These are phyloP conservation scores for Oreonectes daqikongensis DNA, from an alignment of 2,797 vertebrate genomes.

Conservation along the genomic window DNA sequence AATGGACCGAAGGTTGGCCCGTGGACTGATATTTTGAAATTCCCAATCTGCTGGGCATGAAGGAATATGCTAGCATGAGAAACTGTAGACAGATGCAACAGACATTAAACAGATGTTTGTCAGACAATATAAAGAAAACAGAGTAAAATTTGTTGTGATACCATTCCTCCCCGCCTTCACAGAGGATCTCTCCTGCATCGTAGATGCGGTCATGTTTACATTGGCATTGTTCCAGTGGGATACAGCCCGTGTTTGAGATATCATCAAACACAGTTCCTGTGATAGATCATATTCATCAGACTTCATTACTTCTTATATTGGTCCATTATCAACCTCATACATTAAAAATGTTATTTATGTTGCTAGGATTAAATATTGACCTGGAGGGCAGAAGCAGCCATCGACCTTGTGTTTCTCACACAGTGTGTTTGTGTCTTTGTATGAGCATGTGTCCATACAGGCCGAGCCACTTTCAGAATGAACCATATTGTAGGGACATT, in stretches of 20 bases:
- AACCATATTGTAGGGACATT: slow-evolving; percentile 90
- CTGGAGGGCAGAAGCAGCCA: slow-evolving; percentile 93
- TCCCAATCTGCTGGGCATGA: too few relatives aligned
- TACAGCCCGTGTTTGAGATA: slow-evolving; percentile 80
- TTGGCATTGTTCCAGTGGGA: slow-evolving; percentile 80
- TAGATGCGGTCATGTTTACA: slow-evolving; percentile 80
- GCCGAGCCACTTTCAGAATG: slow-evolving; percentile 88
- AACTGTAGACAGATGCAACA: too few relatives aligned
- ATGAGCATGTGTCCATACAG: slow-evolving; percentile 88
- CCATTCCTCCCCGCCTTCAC: slow-evolving; percentile 83
- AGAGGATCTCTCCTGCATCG: slow-evolving; percentile 73
- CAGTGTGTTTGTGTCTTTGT: slow-evolving; percentile 80
- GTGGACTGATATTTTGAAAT: too few relatives aligned
- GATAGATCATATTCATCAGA: slow-evolving; percentile 24
- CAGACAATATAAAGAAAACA: too few relatives aligned
- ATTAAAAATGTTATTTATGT: background rate
- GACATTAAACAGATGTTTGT: too few relatives aligned
- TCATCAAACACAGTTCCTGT: slow-evolving; percentile 92
- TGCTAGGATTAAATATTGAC: slow-evolving; percentile 66
- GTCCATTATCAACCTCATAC: background rate
- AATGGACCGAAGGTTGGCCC: too few relatives aligned
- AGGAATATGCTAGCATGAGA: too few relatives aligned
- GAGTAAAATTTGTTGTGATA: too few relatives aligned
- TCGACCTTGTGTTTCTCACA: slow-evolving; percentile 93
- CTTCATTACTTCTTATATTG: background rate